These are phyloP conservation scores for Cassiopea andromeda DNA, from an alignment of 30 jellyfish, hydroid and myxozoan genomes.

Conservation along the genomic window DNA sequence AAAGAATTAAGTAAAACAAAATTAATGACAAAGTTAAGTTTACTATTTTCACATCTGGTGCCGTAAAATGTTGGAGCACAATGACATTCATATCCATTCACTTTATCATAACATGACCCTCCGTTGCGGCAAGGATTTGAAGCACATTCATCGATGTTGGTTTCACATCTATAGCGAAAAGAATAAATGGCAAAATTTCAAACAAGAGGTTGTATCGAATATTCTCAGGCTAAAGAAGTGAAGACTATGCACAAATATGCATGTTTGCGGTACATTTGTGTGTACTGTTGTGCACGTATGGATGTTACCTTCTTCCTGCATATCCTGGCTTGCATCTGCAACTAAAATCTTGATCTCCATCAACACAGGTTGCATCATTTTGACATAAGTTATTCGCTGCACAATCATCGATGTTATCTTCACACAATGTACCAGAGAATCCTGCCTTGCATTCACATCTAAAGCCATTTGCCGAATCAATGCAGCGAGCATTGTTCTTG, in stretches of 20 bases:
- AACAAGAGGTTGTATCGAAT: too few relatives aligned
- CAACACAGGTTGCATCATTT: slow-evolving; percentile 93
- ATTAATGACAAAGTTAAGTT: not conserved
- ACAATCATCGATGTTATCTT: slow-evolving; percentile 87
- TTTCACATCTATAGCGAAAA: slow-evolving; percentile 71
- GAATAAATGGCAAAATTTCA: not conserved
- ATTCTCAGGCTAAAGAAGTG: too few relatives aligned
- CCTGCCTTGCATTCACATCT: slow-evolving; percentile 87
- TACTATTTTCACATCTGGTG: slow-evolving; percentile 77
- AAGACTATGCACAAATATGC: too few relatives aligned
- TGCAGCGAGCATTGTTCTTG: slow-evolving; percentile 78
- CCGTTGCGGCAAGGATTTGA: slow-evolving; percentile 98
- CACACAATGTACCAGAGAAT: slow-evolving; percentile 81
- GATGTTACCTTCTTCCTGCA: slow-evolving; percentile 85
- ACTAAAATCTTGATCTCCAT: slow-evolving; percentile 77
- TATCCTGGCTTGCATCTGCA: slow-evolving; percentile 89
- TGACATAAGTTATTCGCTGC: slow-evolving; percentile 77
- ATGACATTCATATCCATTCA: slow-evolving; percentile 80
- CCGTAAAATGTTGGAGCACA: slow-evolving; percentile 96
- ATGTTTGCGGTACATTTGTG: too few relatives aligned
- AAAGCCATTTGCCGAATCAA: slow-evolving; percentile 91
- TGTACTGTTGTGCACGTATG: too few relatives aligned
- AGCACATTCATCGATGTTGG: slow-evolving; percentile 89
- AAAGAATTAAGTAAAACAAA: not conserved
- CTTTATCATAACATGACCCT: slow-evolving; percentile 84